Evolutionary conservation across 2,113 vertebrate genomes (phyloP).

Genomic region (Grammomys surdaster): DNA sequence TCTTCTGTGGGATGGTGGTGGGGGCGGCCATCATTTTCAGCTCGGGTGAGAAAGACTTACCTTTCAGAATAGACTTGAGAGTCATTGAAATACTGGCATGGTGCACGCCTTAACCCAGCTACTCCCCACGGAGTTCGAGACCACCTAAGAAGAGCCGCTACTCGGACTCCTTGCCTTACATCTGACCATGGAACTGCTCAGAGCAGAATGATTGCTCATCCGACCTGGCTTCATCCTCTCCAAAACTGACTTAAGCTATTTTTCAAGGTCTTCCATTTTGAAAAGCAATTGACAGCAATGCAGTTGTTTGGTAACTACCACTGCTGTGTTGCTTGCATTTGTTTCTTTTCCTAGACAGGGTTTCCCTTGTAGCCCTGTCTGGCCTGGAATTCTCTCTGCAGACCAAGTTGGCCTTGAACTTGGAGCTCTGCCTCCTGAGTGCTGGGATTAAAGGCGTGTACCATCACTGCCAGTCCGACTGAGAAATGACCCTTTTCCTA

Average conservation of each 20-base stretch:
- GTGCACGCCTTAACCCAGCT: background rate
- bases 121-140: background rate
- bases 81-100: background rate
- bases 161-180: background rate
- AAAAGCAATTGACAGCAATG: background rate
- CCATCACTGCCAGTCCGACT: background rate
- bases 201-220: background rate
- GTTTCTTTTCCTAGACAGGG: background rate
- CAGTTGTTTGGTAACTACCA: background rate
- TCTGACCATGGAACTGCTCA: background rate
- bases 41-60: background rate
- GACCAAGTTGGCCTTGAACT: background rate
- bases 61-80: background rate
- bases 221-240: conserved; percentile 35
- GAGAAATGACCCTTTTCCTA: background rate
- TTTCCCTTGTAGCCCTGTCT: background rate
- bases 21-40: background rate
- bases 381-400: background rate
- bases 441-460: background rate
- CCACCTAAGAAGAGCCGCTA: background rate
- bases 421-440: background rate
- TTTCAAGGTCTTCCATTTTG: conserved; percentile 39
- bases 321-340: background rate
- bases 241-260: background rate
- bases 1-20: too few species aligned